Evolutionary conservation across 1,140 invertebrate species (phyloP).

Genomic region (Drosophila funebris): DNA sequence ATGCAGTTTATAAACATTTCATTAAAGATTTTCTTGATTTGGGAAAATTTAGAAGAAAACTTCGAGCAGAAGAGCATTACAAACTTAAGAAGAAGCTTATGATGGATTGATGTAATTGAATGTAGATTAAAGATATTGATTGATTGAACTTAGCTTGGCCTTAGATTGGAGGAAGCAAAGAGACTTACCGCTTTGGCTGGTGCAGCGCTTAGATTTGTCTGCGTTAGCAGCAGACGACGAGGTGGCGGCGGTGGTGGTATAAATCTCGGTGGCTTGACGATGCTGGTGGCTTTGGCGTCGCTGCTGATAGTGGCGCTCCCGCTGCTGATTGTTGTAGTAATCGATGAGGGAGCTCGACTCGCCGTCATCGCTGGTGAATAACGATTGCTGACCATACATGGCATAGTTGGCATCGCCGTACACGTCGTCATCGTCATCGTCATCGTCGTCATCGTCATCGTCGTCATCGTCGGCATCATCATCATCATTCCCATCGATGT

Average conservation of each 20-base stretch:
- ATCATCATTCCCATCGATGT: constrained; percentile 28
- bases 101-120: no score
- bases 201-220: constrained; percentile 72
- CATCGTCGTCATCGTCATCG: constrained; percentile 23
- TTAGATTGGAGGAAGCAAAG: background rate
- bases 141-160: no score
- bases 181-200: constrained; percentile 57
- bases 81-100: no score
- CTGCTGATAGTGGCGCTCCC: constrained; percentile 77
- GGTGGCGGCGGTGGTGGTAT: constrained; percentile 80
- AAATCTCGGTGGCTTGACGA: constrained; percentile 72
- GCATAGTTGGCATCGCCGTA: constrained; percentile 34
- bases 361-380: constrained; percentile 44
- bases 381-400: constrained; percentile 13
- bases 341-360: constrained; percentile 77
- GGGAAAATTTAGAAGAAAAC: no score
- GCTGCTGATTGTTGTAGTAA: constrained; percentile 82
- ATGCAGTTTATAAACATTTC: no score
- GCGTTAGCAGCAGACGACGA: constrained; percentile 75
- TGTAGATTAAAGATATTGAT: background rate
- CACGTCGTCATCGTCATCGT: constrained; percentile 33
- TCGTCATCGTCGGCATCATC: constrained; percentile 35
- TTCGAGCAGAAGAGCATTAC: no score
- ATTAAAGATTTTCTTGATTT: no score
- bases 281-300: constrained; percentile 70